Conservation (phyloP, 2,113 vertebrate genomes). For the Cebus imitator region DNA sequence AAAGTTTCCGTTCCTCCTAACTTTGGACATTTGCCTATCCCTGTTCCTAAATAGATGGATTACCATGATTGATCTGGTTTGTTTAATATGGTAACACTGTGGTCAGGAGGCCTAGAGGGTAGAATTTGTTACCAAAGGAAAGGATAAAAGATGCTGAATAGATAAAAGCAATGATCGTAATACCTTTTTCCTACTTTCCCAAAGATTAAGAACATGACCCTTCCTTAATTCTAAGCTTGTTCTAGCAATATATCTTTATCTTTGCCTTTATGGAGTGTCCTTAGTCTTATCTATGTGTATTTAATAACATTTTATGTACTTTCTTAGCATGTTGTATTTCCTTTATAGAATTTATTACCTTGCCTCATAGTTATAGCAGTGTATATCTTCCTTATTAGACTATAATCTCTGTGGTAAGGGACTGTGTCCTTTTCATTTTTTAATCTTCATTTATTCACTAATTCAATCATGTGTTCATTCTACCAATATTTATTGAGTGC, state of each 20-base stretch:
- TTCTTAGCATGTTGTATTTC: background rate
- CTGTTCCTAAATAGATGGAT: background rate
- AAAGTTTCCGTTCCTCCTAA: background rate
- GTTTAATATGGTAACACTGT: background rate
- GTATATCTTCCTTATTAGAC: background rate
- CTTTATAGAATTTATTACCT: background rate
- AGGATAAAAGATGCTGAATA: background rate
- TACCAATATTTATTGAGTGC: background rate
- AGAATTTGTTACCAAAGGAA: background rate
- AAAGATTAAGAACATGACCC: background rate
- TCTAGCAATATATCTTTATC: background rate
- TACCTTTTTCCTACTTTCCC: background rate
- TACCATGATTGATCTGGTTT: background rate
- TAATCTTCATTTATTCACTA: background rate
- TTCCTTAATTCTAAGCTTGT: constrained; percentile 30
- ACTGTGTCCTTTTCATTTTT: background rate
- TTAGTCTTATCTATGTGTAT: background rate
- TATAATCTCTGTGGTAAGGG: background rate
- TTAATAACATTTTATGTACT: constrained; percentile 21
- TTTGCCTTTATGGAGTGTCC: background rate
- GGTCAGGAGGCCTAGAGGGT: background rate
- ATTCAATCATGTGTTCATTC: background rate
- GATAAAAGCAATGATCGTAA: background rate
- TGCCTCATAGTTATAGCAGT: background rate
- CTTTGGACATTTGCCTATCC: background rate